Base-by-base conservation (phyloP, 2,888 invertebrate genomes). In the Synanthedon myopaeformis region DNA sequence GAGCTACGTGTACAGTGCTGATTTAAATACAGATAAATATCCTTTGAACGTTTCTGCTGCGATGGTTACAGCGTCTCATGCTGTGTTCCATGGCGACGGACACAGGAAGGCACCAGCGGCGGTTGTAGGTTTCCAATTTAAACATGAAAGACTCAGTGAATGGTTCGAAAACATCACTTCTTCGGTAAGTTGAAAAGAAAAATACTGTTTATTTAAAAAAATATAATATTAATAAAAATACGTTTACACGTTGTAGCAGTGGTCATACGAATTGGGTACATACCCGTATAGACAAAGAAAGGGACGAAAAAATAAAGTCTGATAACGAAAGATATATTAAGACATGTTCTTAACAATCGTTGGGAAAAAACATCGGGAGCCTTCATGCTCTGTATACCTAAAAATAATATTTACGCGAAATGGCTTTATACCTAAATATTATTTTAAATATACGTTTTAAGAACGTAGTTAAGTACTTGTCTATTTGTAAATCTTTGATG, bases 21-120 rank as follows among this genome's bases (percentile, higher is more conserved):
- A 84, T 8, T 60, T 82, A 45, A 83, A 71, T 62, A 82, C 84
- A 0, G 78, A 77, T 52, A 83, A 81, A 62, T 72, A 75, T 5
- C 85, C 84, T 0, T 76, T 89, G 14, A 89, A 92, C 57, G 90
- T 92, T 42, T 89, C 90, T 57, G 87, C 91, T 48, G 92, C 93
- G 1, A 78, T 93, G 61, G 94, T 96, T 12, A 97, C 96, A 1
- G 97, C 94, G 1, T 93, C 94, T 53, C 94, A 95, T 71, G 96
- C 96, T 0, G 92, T 96, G 51, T 95, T 92, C 67, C 91, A 91
- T 52, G 80, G 77, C 12, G 90, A 90, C 60, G 89, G 88, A 0
- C 87, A 87, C 35, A 89, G 85, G 67, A 90, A 90, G 57, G 89
- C 92, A 0, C 92, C 92, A 3, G 91, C 91, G 0, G 92, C 92